Conservation (phyloP, 1,140 invertebrate genomes). For the Caenorhabditis brenneri region DNA sequence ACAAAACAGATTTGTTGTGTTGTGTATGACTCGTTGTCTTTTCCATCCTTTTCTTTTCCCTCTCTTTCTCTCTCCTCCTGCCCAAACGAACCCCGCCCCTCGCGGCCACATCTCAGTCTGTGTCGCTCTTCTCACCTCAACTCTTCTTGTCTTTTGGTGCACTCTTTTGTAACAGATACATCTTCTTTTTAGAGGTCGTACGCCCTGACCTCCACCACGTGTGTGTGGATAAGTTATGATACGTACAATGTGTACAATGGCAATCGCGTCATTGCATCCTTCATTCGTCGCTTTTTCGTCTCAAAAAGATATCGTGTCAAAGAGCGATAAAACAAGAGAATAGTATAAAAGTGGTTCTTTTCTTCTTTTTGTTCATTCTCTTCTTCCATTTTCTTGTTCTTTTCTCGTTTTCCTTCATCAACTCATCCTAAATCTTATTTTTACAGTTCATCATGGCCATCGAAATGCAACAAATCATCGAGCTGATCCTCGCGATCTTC, state of each 20-base stretch:
- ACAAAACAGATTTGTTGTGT: constrained; percentile 33
- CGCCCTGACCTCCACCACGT: background rate
- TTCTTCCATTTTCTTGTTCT: background rate
- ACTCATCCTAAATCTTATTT: background rate
- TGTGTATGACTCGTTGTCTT: constrained; percentile 30
- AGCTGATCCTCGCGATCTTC: constrained; percentile 58
- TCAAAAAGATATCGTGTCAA: background rate
- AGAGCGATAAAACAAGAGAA: constrained; percentile 22
- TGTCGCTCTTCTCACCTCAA: constrained; percentile 20
- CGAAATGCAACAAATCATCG: constrained; percentile 60
- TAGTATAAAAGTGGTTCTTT: background rate
- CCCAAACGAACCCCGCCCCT: constrained; percentile 38
- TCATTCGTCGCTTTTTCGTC: background rate
- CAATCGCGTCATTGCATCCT: background rate
- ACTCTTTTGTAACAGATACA: constrained; percentile 25
- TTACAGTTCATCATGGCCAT: constrained; percentile 52
- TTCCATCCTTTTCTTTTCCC: background rate
- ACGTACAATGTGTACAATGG: background rate
- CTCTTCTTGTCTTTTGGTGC: constrained; percentile 10
- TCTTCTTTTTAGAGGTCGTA: constrained; percentile 1
- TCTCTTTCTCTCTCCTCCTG: background rate
- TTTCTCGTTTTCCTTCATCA: background rate
- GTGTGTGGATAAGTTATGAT: background rate
- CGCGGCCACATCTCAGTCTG: constrained; percentile 25
- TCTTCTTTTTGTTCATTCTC: background rate